These are phyloP conservation scores for Periparus ater DNA, from an alignment of 2,797 vertebrate genomes.

Conservation along the genomic window DNA sequence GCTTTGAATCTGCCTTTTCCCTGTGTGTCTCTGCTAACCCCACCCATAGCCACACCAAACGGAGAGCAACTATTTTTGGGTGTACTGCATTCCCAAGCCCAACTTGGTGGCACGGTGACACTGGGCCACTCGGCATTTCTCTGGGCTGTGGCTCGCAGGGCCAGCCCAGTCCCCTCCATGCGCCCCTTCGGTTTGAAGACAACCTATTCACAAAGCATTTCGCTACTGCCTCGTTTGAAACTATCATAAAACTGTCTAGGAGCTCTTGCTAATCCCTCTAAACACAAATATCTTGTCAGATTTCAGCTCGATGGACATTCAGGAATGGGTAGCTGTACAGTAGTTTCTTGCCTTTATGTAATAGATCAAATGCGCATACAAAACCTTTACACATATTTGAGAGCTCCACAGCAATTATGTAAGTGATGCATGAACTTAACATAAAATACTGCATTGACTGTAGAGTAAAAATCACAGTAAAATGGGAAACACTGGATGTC, in stretches of 20 bases:
- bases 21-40: slow-evolving; percentile 43
- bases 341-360: not conserved
- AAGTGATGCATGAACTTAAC: not conserved
- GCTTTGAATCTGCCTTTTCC: slow-evolving; percentile 34
- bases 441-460: not conserved
- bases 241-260: not conserved
- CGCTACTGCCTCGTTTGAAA: not conserved
- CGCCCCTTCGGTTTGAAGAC: not conserved
- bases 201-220: not conserved
- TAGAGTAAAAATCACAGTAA: not conserved
- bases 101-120: slow-evolving; percentile 56
- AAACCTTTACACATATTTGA: not conserved
- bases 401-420: not conserved
- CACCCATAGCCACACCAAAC: slow-evolving; percentile 62
- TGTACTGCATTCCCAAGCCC: slow-evolving; percentile 48
- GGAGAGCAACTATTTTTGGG: not conserved
- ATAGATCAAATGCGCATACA: not conserved
- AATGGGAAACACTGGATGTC: not conserved
- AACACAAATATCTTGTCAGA: not conserved
- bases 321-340: not conserved
- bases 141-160: not conserved
- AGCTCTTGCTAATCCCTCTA: not conserved
- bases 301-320: not conserved
- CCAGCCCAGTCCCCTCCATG: not conserved
- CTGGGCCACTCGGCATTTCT: not conserved